Evolutionary conservation across 1,140 invertebrate species (phyloP), one percentile per base, ranked within the genome.

Genomic region (Drosophila pandora): DNA sequence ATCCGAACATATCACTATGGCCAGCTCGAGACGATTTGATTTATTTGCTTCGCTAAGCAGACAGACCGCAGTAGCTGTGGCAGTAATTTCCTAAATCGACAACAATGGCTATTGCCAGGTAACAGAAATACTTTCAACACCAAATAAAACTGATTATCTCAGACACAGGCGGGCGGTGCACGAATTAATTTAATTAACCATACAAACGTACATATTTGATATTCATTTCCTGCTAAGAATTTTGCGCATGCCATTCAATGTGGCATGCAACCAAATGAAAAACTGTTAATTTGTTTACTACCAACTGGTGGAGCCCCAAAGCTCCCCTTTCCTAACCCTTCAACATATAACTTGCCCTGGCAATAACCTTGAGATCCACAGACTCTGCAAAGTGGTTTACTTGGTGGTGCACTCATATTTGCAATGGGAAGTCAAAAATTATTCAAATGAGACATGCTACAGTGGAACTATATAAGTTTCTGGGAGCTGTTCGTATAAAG

Each of bases 81-180:
- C 41, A 70, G 63, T 68, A 75, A 88, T 88, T 88, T 88, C 83
- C 83, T 88, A 88, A 88, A 88, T 79, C 57, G 68, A 78, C 58
- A 80, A 81, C 61, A 81, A 69, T 82, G 63, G 43, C 9, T 43
- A 43, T 17, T 43, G 67, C 57, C 37, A 61, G 53, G 45, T 49
- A 74, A 78, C 73, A 82, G 79, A 88, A 88, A 87, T 87, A 88
- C 83, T 87, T 87, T 87, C 82, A 82, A 85, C 82, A 88, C 75
- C 76, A 71, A 76, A 79, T 88, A 73, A 67, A 75, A 75, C 57
- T 80, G 73, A 60, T 83, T 82, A 88, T 85, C 78, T 79, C 75
- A 71, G 64, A 3, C 64, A 12, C 41, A 47, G 37, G 64, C 49
- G 25, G 67, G 67, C 64, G 67, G 67, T 49, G 58, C 73, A 67